phyloP scores from a whole-genome alignment of 2,797 vertebrate species.

The Brachyrhaphis roseni region DNA sequence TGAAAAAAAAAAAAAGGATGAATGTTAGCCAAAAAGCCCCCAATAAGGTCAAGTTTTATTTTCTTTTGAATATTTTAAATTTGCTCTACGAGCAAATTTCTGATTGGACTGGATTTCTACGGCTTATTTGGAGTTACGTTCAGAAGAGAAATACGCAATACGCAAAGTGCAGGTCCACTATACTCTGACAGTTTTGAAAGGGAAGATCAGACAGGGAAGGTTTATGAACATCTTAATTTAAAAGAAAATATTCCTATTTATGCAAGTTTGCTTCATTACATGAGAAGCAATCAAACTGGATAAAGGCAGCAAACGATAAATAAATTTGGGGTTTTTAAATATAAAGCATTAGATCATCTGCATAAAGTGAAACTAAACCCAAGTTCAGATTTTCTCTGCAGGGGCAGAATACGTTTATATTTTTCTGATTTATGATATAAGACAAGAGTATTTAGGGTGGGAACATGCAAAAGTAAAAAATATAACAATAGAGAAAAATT shows the following conservation, averaged over 20 bases:
- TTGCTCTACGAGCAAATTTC: not conserved
- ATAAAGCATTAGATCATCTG: not conserved
- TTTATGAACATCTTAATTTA: not conserved
- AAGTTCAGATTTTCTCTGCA: not conserved
- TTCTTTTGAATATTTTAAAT: not conserved
- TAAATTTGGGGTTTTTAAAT: not conserved
- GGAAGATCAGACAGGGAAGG: not conserved
- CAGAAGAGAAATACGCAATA: not conserved
- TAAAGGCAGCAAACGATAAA: not conserved
- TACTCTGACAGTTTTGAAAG: not conserved
- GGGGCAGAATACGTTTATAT: not conserved
- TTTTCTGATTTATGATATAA: not conserved
- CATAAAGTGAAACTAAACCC: not conserved
- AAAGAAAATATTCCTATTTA: not conserved
- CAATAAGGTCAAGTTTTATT: not conserved
- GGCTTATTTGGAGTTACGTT: not conserved
- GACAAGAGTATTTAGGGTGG: not conserved
- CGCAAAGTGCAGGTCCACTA: too few relatives aligned
- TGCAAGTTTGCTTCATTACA: not conserved
- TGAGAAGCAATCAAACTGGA: not conserved
- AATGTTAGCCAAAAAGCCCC: not conserved
- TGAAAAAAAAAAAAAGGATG: not conserved
- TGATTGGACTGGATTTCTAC: not conserved
- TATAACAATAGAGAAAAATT: not conserved
- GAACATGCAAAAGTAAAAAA: not conserved